phyloP scores from a whole-genome alignment of 2,113 vertebrate species.

The Gobiocypris rarus region DNA sequence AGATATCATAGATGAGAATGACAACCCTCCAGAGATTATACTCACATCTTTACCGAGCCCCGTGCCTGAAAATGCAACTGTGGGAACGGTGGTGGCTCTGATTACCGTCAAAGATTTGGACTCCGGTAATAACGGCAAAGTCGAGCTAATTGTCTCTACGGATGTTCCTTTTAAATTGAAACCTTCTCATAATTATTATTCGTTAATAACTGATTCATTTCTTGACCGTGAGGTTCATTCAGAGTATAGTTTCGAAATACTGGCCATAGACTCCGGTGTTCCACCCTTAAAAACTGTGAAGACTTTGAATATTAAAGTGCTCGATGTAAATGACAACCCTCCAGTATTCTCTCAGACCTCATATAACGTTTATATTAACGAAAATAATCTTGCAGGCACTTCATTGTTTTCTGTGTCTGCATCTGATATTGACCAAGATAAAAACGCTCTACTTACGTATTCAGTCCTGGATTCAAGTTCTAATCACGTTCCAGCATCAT shows the following conservation, averaged over 20 bases:
- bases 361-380: conserved; percentile 64
- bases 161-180: conserved; percentile 58
- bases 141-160: conserved; percentile 37
- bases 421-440: conserved; percentile 74
- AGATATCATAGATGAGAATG: conserved; percentile 81
- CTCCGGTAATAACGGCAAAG: conserved; percentile 68
- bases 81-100: conserved; percentile 72
- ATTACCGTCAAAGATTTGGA: conserved; percentile 70
- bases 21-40: conserved; percentile 80
- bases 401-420: conserved; percentile 79
- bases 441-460: conserved; percentile 79
- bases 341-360: conserved; percentile 74
- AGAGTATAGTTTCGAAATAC: conserved; percentile 80
- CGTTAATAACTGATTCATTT: conserved; percentile 47
- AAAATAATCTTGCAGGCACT: conserved; percentile 80
- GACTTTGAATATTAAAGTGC: conserved; percentile 71
- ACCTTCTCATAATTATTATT: conserved; percentile 58
- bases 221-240: conserved; percentile 73
- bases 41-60: conserved; percentile 73
- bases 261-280: conserved; percentile 77
- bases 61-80: conserved; percentile 66
- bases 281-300: conserved; percentile 73
- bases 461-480: conserved; percentile 73
- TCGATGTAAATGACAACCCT: conserved; percentile 84
- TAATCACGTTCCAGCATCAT: conserved; percentile 72